phyloP scores from a whole-genome alignment of 2,797 vertebrate genomes.

The Chromobotia macracanthus region DNA sequence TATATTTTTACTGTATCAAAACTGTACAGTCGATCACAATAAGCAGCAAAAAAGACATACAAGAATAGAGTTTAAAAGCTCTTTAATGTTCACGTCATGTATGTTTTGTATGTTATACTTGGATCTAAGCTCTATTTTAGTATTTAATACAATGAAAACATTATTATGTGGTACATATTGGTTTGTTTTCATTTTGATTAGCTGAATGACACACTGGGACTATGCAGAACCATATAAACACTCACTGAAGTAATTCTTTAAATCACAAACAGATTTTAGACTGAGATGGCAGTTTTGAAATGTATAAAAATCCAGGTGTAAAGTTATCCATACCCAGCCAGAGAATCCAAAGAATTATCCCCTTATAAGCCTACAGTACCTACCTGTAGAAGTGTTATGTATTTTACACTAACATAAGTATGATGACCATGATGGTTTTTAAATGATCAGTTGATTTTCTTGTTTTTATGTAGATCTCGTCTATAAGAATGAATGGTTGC shows the following conservation, averaged over 20 bases:
- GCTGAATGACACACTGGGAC: slow-evolving; percentile 39
- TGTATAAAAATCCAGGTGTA: slow-evolving; percentile 10
- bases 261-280: neutral
- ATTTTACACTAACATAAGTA: neutral
- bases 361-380: slow-evolving; percentile 7
- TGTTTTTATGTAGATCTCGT: neutral
- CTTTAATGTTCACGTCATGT: slow-evolving; percentile 17
- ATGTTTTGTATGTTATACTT: slow-evolving; percentile 25
- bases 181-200: slow-evolving; percentile 9
- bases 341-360: slow-evolving; percentile 55
- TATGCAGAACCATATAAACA: slow-evolving; percentile 31
- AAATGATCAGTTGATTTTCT: slow-evolving; percentile 9
- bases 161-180: neutral
- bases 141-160: slow-evolving; percentile 17
- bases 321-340: slow-evolving; percentile 14
- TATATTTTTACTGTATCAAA: slow-evolving; percentile 26
- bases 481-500: neutral
- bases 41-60: slow-evolving; percentile 38
- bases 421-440: neutral
- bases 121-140: slow-evolving; percentile 35
- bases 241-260: slow-evolving; percentile 4
- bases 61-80: slow-evolving; percentile 1
- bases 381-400: slow-evolving; percentile 4
- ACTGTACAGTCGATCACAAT: slow-evolving; percentile 38
- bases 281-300: slow-evolving; percentile 6